Conservation (phyloP, 2,888 invertebrate species). For the Pristionchus japonicus region DNA sequence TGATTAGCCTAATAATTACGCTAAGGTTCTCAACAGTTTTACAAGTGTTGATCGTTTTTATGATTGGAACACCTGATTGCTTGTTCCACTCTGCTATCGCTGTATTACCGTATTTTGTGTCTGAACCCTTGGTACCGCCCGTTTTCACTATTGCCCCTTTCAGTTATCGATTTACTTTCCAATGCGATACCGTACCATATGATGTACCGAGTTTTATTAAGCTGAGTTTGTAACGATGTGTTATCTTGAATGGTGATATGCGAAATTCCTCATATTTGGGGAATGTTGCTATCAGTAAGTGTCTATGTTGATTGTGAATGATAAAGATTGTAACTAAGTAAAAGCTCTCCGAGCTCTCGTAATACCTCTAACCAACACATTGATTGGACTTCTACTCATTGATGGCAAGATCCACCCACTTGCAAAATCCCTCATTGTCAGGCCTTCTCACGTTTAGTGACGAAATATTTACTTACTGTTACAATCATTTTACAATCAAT, state of each 20-base stretch:
- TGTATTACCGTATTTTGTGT: conserved; percentile 17
- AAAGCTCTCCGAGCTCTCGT: neutral
- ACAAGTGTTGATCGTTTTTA: neutral
- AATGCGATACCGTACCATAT: conserved; percentile 25
- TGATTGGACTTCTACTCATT: too few species aligned
- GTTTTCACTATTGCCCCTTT: neutral
- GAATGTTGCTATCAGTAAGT: neutral
- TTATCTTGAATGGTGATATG: neutral
- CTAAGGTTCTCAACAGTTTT: conserved; percentile 2
- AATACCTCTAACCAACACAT: too few species aligned
- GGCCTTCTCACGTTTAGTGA: too few species aligned
- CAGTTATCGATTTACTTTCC: conserved; percentile 24
- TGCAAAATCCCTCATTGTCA: too few species aligned
- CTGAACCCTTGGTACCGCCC: neutral
- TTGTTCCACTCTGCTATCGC: conserved; percentile 1
- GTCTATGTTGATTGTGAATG: conserved; percentile 31
- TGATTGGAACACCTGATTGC: neutral
- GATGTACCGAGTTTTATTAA: conserved; percentile 16
- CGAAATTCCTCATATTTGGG: neutral
- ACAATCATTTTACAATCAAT: neutral
- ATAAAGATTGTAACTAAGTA: neutral
- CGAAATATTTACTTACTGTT: too few species aligned
- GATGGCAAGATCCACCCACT: too few species aligned
- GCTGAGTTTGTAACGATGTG: conserved; percentile 1
- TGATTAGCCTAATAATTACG: conserved; percentile 1